Conservation (phyloP, 2,113 vertebrate genomes). For the Hassar affinis region DNA sequence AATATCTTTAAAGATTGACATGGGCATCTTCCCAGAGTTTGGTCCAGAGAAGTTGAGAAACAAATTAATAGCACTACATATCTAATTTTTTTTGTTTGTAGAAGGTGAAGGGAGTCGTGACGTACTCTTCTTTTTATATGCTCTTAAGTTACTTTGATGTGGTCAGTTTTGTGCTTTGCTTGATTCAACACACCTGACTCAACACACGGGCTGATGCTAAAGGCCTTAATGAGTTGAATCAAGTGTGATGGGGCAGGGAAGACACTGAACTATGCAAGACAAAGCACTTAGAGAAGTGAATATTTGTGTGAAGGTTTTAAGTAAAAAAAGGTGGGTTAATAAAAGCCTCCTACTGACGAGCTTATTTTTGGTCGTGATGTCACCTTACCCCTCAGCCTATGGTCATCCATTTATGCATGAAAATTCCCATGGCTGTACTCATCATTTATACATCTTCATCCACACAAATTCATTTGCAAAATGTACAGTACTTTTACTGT, state of each 20-base stretch:
- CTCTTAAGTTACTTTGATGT: neutral
- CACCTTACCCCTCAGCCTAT: conserved; percentile 70
- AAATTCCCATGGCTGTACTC: conserved; percentile 47
- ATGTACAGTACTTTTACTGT: neutral
- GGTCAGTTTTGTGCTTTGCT: conserved; percentile 3
- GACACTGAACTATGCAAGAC: neutral
- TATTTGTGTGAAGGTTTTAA: neutral
- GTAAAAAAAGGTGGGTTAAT: conserved; percentile 4
- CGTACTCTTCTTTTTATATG: neutral
- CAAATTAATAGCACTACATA: neutral
- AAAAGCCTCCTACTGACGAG: neutral
- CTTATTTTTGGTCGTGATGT: conserved; percentile 52
- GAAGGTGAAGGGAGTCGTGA: neutral
- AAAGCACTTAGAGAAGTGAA: neutral
- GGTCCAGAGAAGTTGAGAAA: neutral
- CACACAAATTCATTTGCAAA: conserved; percentile 19
- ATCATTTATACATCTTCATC: conserved; percentile 30
- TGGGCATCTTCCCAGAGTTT: neutral
- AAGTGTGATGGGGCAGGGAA: neutral
- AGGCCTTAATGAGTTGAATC: neutral
- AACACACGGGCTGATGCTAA: neutral
- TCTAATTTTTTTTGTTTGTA: neutral
- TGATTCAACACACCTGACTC: conserved; percentile 5
- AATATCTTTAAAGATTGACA: neutral
- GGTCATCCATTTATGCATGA: conserved; percentile 56